Percentiles rank a stretch among this genome's conserved stretches.
These are phyloP conservation scores for Gnathonemus echidnorhynchus DNA, from an alignment of 2,113 vertebrate species.

Conservation along the genomic window DNA sequence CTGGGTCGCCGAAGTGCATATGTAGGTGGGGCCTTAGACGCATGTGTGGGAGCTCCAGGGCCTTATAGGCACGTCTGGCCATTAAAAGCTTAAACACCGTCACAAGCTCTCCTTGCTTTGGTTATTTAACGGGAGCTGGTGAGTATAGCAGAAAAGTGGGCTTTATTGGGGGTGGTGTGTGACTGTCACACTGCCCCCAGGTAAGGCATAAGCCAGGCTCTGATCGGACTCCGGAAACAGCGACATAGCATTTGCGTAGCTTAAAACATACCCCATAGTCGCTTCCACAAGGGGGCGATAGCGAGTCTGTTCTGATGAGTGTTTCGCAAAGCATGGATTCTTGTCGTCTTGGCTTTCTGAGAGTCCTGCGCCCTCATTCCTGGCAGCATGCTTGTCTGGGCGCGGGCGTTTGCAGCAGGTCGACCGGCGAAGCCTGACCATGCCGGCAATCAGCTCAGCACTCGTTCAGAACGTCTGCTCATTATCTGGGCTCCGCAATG, in stretches of 20 bases:
- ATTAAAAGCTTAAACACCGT: too few relatives aligned
- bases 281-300: background rate
- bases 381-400: background rate
- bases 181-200: background rate
- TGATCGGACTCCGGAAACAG: background rate
- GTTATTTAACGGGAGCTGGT: background rate
- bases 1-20: background rate
- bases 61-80: background rate
- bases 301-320: background rate
- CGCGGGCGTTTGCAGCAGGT: background rate
- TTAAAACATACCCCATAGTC: background rate
- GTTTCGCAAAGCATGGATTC: background rate
- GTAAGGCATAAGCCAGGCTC: background rate
- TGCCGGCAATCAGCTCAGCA: background rate
- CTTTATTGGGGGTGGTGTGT: background rate
- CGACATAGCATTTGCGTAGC: background rate
- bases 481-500: background rate
- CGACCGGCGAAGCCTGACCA: background rate
- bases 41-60: background rate
- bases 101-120: background rate
- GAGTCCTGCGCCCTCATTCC: background rate
- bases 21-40: background rate
- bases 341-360: background rate
- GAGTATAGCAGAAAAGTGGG: background rate
- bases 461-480: background rate